phyloP scores from a whole-genome alignment of 2,888 invertebrate species.

The Microdon myrmicae region DNA sequence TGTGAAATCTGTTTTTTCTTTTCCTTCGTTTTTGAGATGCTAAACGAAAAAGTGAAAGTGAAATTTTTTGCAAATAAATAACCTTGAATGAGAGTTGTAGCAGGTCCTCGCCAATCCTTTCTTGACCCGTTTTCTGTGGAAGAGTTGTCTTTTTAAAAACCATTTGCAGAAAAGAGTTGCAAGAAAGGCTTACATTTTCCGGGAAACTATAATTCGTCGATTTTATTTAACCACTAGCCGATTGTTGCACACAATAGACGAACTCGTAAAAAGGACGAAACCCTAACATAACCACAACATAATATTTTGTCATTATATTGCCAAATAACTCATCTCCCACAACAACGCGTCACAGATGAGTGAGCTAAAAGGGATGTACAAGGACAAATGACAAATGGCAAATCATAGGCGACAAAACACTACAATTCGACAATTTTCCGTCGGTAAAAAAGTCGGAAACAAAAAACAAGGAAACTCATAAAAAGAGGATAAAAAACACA shows the following conservation, averaged over 20 bases:
- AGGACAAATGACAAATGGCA: slow-evolving; percentile 6
- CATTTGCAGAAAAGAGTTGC: slow-evolving; percentile 50
- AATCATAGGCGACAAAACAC: slow-evolving; percentile 15
- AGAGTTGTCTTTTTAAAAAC: slow-evolving; percentile 55
- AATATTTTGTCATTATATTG: slow-evolving; percentile 37
- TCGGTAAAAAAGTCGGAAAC: not conserved
- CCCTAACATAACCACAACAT: slow-evolving; percentile 48
- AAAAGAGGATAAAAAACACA: slow-evolving; percentile 23
- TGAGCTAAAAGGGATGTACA: slow-evolving; percentile 43
- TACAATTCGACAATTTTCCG: slow-evolving; percentile 21
- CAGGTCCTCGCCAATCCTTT: slow-evolving; percentile 9
- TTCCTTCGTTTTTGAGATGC: too few relatives aligned
- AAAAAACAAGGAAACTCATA: slow-evolving; percentile 5
- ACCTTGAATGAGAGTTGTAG: not conserved
- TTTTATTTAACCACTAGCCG: slow-evolving; percentile 44
- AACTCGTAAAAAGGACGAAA: slow-evolving; percentile 20
- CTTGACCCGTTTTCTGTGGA: slow-evolving; percentile 40
- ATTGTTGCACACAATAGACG: slow-evolving; percentile 36
- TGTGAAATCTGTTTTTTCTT: slow-evolving; percentile 1
- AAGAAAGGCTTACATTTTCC: slow-evolving; percentile 29
- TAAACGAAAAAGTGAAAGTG: not conserved
- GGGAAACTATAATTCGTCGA: slow-evolving; percentile 35
- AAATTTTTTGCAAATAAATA: not conserved
- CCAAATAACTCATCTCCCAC: slow-evolving; percentile 21
- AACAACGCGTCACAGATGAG: slow-evolving; percentile 12